These are phyloP conservation scores for Toxotes jaculatrix DNA, from an alignment of 2,113 vertebrate genomes.

Conservation along the genomic window DNA sequence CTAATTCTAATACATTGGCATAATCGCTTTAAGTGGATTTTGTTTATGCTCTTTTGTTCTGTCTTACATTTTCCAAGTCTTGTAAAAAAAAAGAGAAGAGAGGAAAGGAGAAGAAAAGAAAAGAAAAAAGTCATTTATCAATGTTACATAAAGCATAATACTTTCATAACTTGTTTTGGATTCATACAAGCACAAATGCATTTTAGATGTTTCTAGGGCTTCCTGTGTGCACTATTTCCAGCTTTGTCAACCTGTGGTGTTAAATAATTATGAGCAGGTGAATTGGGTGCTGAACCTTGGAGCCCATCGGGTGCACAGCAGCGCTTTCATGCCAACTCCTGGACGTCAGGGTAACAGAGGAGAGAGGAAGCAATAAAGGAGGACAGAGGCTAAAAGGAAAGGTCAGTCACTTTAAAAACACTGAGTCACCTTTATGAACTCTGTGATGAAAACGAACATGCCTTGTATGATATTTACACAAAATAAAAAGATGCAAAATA, in stretches of 20 bases:
- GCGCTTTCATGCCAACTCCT: constrained; percentile 49
- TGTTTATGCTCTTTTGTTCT: not conserved
- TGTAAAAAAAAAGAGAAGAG: not conserved
- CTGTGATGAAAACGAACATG: constrained; percentile 7
- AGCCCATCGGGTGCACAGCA: constrained; percentile 28
- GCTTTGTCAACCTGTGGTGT: constrained; percentile 47
- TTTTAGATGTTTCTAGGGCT: constrained; percentile 60
- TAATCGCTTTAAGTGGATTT: not conserved
- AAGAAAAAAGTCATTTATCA: constrained; percentile 34
- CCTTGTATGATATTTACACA: constrained; percentile 23
- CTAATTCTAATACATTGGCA: not conserved
- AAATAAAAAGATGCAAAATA: constrained; percentile 32
- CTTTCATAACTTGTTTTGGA: constrained; percentile 38
- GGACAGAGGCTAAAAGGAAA: constrained; percentile 16
- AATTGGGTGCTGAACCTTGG: constrained; percentile 40
- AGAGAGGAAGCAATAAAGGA: constrained; percentile 23
- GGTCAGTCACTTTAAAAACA: constrained; percentile 36
- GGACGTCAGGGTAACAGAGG: constrained; percentile 10
- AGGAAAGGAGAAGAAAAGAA: not conserved
- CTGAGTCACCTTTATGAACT: constrained; percentile 26
- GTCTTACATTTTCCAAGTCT: not conserved
- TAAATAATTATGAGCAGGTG: constrained; percentile 72
- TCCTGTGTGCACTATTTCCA: constrained; percentile 34
- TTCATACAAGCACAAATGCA: constrained; percentile 60
- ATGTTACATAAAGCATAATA: constrained; percentile 24